Evolutionary conservation across 2,113 vertebrate species (phyloP).

Genomic region (Myrmophylax atrothorax): DNA sequence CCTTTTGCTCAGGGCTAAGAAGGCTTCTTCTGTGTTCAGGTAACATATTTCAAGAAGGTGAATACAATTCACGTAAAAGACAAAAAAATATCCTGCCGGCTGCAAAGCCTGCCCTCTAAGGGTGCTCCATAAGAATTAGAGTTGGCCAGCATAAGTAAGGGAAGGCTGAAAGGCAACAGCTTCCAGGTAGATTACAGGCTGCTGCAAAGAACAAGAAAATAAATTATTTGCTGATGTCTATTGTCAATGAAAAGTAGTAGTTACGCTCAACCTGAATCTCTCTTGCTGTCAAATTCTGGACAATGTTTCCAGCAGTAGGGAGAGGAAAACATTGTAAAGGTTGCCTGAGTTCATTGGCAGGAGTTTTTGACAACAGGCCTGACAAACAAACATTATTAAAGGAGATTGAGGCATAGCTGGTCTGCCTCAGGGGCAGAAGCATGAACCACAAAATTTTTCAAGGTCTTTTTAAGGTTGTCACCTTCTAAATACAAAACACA

Average conservation of each 20-base stretch:
- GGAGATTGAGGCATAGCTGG: background rate
- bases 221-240: background rate
- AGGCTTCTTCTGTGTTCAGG: background rate
- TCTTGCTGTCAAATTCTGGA: background rate
- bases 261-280: background rate
- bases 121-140: background rate
- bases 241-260: background rate
- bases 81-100: background rate
- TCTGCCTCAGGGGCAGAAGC: background rate
- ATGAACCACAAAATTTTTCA: background rate
- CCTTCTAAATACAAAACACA: background rate
- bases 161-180: background rate
- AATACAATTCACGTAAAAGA: background rate
- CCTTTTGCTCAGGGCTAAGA: background rate
- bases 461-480: conserved; percentile 41
- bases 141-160: background rate
- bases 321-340: background rate
- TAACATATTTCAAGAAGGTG: background rate
- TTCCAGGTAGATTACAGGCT: background rate
- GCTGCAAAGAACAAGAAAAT: background rate
- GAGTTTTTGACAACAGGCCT: background rate
- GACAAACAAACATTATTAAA: background rate
- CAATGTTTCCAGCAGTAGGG: background rate
- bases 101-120: background rate
- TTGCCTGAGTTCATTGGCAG: background rate